Conservation (phyloP, 1,140 invertebrate species). For the Cherax quadricarinatus region DNA sequence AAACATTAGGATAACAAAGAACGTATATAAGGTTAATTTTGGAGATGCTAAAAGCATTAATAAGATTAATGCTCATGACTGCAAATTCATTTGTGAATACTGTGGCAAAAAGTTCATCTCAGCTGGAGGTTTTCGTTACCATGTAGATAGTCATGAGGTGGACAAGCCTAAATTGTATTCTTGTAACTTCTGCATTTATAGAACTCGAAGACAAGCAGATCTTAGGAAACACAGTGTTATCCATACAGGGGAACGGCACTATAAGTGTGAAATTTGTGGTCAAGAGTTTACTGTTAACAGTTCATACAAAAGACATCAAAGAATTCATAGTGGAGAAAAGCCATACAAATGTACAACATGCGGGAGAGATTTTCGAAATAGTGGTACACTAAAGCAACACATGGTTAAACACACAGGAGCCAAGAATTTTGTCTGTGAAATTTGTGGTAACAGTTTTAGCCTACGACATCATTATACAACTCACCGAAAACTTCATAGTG, state of each 20-base stretch:
- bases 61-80: neutral
- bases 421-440: constrained; percentile 48
- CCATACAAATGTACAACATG: constrained; percentile 45
- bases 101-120: constrained; percentile 48
- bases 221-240: constrained; percentile 54
- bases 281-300: constrained; percentile 59
- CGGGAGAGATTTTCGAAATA: constrained; percentile 39
- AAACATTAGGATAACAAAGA: neutral
- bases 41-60: neutral
- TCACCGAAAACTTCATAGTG: constrained; percentile 46
- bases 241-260: constrained; percentile 46
- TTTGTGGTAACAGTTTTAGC: constrained; percentile 56
- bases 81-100: constrained; percentile 47
- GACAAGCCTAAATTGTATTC: neutral
- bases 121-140: constrained; percentile 41
- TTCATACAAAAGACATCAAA: constrained; percentile 44
- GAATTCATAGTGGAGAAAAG: constrained; percentile 51
- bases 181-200: constrained; percentile 43
- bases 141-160: constrained; percentile 39
- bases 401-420: constrained; percentile 51
- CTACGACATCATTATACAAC: constrained; percentile 53
- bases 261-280: constrained; percentile 44
- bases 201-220: constrained; percentile 35
- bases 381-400: constrained; percentile 38
- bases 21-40: neutral